Evolutionary conservation across 2,797 vertebrate genomes (phyloP).

Genomic region (Argyrosomus regius): DNA sequence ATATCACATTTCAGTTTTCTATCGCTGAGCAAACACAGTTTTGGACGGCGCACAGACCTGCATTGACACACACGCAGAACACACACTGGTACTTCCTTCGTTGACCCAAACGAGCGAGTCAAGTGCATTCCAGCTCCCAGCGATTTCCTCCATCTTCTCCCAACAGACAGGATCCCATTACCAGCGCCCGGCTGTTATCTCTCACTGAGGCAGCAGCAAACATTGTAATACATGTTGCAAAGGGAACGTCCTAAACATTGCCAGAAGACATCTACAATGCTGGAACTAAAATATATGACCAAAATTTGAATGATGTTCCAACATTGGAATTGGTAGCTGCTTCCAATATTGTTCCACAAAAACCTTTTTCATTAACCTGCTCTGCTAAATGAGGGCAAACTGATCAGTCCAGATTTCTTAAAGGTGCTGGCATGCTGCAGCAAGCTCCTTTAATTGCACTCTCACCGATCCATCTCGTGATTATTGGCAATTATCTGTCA

Average conservation of each 20-base stretch:
- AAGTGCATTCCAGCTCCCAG: slow-evolving; percentile 79
- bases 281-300: not conserved
- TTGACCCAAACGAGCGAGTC: slow-evolving; percentile 75
- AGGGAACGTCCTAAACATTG: slow-evolving; percentile 26
- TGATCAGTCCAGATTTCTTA: slow-evolving; percentile 40
- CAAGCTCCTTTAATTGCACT: slow-evolving; percentile 65
- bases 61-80: slow-evolving; percentile 32
- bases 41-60: slow-evolving; percentile 50
- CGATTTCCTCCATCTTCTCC: slow-evolving; percentile 78
- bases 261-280: slow-evolving; percentile 2
- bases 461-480: slow-evolving; percentile 69
- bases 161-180: slow-evolving; percentile 79
- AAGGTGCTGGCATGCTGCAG: slow-evolving; percentile 47
- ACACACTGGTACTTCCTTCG: slow-evolving; percentile 72
- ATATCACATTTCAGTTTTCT: slow-evolving; percentile 83
- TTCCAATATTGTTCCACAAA: slow-evolving; percentile 14
- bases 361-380: slow-evolving; percentile 19
- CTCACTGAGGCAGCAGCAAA: slow-evolving; percentile 58
- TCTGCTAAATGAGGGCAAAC: slow-evolving; percentile 27
- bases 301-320: not conserved
- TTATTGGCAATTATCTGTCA: slow-evolving; percentile 82
- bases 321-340: not conserved
- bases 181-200: slow-evolving; percentile 74
- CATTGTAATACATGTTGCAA: slow-evolving; percentile 32
- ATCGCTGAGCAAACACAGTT: slow-evolving; percentile 67